Evolutionary conservation across 2,797 vertebrate species (phyloP), one percentile per base, ranked within the genome.

Genomic region (Iguana delicatissima): DNA sequence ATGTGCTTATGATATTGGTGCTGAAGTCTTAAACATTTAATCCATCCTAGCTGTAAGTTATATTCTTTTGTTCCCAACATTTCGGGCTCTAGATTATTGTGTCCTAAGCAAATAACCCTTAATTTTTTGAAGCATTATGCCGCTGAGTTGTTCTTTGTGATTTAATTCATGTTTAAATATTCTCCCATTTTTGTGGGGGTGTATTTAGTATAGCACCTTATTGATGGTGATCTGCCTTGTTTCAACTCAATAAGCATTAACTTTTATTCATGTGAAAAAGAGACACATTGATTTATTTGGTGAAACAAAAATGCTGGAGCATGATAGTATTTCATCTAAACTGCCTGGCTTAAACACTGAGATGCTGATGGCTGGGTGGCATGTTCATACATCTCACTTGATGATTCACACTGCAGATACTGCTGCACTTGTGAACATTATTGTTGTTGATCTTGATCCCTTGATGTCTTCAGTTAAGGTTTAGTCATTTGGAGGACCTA

Each of bases 161-260:
- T 10, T 62, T 57, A 62, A 77, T 62, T 87, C 35, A 16, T 22
- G 50, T 62, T 62, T 86, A 79, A 50, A 24, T 29, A 5, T 10
- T 50, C 24, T 46, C 4, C 38, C 14, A 20, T 6, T 32, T 55
- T 32, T 55, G 1, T 50, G 42, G 46, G 46, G 80, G 81, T 81
- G 91, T 91, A 84, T 77, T 69, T 32, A 69, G 8, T 90, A 24
- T 72, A 94, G 90, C 88, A 24, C 26, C 55, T 85, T 93, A 94
- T 93, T 91, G 89, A 91, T 93, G 87, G 10, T 90, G 59, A 90
- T 92, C 89, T 93, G 82, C 90, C 35, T 90, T 94, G 91, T 90
- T 86, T 24, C 72, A 69, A 64, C 84, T 89, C 90, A 88, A 88
- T 73, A 50, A 93, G 90, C 95, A 92, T 91, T 96, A 95, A 84